Conservation (phyloP, 2,797 vertebrate genomes). For the Echiichthys vipera region DNA sequence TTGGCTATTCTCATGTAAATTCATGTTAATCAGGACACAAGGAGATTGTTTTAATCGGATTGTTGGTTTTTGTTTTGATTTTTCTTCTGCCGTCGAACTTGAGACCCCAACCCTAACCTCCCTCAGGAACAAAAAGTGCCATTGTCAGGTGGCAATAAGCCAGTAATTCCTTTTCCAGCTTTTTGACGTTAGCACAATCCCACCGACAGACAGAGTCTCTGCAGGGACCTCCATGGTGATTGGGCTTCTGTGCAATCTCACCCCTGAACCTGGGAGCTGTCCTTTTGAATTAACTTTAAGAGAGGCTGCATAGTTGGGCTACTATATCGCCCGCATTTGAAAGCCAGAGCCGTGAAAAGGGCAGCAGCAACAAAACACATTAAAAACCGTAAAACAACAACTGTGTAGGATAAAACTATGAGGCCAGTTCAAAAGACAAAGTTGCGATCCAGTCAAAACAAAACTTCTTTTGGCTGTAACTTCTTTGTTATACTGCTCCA, state of each 20-base stretch:
- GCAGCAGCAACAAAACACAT: slow-evolving; percentile 1
- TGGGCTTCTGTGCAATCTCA: slow-evolving; percentile 72
- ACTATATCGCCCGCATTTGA: slow-evolving; percentile 41
- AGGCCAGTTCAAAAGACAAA: slow-evolving; percentile 5
- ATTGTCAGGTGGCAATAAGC: slow-evolving; percentile 82
- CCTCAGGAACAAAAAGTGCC: slow-evolving; percentile 74
- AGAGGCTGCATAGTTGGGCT: slow-evolving; percentile 62
- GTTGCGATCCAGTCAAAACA: neutral
- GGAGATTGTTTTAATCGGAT: slow-evolving; percentile 87
- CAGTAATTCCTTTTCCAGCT: slow-evolving; percentile 79
- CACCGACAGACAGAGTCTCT: slow-evolving; percentile 74
- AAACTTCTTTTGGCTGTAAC: neutral
- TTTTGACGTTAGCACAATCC: slow-evolving; percentile 81
- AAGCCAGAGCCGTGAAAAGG: slow-evolving; percentile 23
- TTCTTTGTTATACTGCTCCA: neutral
- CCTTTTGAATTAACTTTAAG: slow-evolving; percentile 80
- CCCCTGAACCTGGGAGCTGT: slow-evolving; percentile 77
- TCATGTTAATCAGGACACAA: slow-evolving; percentile 81
- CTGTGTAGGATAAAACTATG: neutral
- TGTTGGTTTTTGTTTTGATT: slow-evolving; percentile 79
- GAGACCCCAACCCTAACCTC: no score
- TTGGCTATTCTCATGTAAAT: slow-evolving; percentile 85
- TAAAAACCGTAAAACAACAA: neutral
- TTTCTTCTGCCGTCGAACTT: slow-evolving; percentile 76
- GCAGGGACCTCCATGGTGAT: slow-evolving; percentile 68